These are phyloP conservation scores for Hassar affinis DNA, from an alignment of 2,113 vertebrate genomes.

Conservation along the genomic window DNA sequence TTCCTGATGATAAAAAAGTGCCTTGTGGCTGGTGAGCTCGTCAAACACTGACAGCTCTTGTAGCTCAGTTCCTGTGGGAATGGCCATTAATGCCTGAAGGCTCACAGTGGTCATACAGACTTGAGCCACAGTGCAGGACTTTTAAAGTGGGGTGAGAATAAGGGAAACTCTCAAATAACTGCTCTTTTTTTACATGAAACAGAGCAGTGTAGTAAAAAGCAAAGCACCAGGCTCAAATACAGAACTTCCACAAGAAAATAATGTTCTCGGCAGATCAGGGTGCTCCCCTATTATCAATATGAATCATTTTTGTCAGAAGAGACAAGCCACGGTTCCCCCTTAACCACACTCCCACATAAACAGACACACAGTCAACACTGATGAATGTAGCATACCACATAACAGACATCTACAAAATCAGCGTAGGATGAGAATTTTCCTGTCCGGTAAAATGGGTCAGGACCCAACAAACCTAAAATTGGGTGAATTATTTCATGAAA, in stretches of 20 bases:
- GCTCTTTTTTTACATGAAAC: conserved; percentile 45
- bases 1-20: conserved; percentile 66
- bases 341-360: conserved; percentile 31
- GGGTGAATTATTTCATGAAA: conserved; percentile 39
- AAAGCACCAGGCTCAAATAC: conserved; percentile 38
- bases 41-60: conserved; percentile 49
- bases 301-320: conserved; percentile 65
- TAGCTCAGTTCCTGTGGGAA: conserved; percentile 52
- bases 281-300: conserved; percentile 60
- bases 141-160: conserved; percentile 40
- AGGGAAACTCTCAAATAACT: conserved; percentile 56
- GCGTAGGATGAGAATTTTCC: background rate
- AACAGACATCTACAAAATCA: conserved; percentile 30
- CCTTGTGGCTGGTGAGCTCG: conserved; percentile 52
- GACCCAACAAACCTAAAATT: conserved; percentile 37
- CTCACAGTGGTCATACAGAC: conserved; percentile 48
- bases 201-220: conserved; percentile 25
- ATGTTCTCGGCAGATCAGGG: conserved; percentile 60
- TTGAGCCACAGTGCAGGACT: conserved; percentile 4
- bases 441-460: conserved; percentile 31
- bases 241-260: conserved; percentile 59
- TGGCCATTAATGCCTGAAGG: conserved; percentile 25
- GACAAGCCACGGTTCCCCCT: conserved; percentile 28
- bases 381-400: conserved; percentile 56
- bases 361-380: conserved; percentile 46